phyloP scores from a whole-genome alignment of 2,797 vertebrate genomes.

The Epinephelus awoara region DNA sequence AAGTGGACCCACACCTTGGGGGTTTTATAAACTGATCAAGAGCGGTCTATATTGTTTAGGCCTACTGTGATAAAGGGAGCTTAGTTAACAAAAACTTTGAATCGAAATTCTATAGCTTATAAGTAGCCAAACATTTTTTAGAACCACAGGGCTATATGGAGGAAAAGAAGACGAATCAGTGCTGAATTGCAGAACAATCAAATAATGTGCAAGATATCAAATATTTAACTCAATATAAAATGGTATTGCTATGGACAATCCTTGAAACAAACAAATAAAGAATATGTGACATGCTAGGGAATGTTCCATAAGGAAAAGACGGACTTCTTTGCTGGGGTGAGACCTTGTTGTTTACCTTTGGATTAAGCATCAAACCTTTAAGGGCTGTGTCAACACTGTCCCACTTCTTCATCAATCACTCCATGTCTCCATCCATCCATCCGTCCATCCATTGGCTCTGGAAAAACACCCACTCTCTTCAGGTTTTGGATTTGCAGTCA shows the following conservation, averaged over 20 bases:
- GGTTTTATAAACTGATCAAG: slow-evolving; percentile 55
- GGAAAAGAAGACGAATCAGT: background rate
- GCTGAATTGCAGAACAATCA: background rate
- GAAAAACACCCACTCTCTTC: slow-evolving; percentile 68
- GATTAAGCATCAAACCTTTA: slow-evolving; percentile 41
- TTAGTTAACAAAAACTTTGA: background rate
- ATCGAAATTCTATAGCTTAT: too few relatives aligned
- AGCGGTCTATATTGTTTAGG: slow-evolving; percentile 19
- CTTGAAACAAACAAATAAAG: background rate
- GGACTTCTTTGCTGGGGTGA: background rate
- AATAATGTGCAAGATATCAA: background rate
- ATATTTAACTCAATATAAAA: background rate
- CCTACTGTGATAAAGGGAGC: background rate
- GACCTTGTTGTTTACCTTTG: slow-evolving; percentile 54
- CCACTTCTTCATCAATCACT: slow-evolving; percentile 66
- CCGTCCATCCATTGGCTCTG: slow-evolving; percentile 64
- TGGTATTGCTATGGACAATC: background rate
- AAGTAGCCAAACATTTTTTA: background rate
- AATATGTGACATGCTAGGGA: background rate
- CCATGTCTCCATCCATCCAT: slow-evolving; percentile 49
- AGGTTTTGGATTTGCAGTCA: slow-evolving; percentile 77
- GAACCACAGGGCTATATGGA: too few relatives aligned
- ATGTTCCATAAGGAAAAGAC: background rate
- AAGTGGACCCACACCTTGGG: slow-evolving; percentile 68
- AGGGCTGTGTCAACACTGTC: slow-evolving; percentile 54